Evolutionary conservation across 2,888 invertebrate species (phyloP).

Genomic region (Cephalotes varians): DNA sequence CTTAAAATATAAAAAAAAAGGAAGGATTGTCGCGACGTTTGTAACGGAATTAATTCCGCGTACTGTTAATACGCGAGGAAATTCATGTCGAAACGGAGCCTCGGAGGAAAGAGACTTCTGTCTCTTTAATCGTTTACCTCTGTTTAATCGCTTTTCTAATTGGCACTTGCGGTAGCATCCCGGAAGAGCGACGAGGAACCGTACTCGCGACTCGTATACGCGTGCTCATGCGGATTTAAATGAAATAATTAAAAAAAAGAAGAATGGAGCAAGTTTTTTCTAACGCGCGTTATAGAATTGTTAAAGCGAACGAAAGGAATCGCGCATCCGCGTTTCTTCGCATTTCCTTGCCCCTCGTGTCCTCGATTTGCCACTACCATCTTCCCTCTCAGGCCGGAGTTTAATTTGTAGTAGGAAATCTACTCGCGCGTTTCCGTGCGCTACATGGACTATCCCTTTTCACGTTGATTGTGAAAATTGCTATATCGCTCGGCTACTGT

Average conservation of each 20-base stretch:
- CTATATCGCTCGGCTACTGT: conserved; percentile 31
- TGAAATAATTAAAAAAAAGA: conserved; percentile 23
- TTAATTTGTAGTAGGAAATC: conserved; percentile 78
- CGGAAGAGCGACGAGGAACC: conserved; percentile 9
- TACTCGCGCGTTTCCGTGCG: conserved; percentile 73
- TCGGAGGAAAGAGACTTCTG: conserved; percentile 53
- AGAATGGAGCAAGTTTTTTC: not conserved
- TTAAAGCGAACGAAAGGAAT: conserved; percentile 51
- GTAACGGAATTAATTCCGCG: conserved; percentile 29
- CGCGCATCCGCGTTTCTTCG: conserved; percentile 42
- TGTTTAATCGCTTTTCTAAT: conserved; percentile 74
- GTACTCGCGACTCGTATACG: not conserved
- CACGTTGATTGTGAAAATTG: conserved; percentile 32
- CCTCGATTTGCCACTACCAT: conserved; percentile 59
- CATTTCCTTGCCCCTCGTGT: conserved; percentile 45
- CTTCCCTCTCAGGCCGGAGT: conserved; percentile 54
- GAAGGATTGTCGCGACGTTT: not conserved
- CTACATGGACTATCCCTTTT: conserved; percentile 25
- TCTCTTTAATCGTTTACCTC: conserved; percentile 42
- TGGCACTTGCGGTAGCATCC: conserved; percentile 57
- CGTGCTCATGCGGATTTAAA: conserved; percentile 18
- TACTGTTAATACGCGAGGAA: conserved; percentile 1
- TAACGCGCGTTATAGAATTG: not conserved
- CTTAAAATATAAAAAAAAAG: not conserved
- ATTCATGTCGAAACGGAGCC: conserved; percentile 22